phyloP scores from a whole-genome alignment of 2,797 vertebrate species.

The Hypotaenidia philippensis region DNA sequence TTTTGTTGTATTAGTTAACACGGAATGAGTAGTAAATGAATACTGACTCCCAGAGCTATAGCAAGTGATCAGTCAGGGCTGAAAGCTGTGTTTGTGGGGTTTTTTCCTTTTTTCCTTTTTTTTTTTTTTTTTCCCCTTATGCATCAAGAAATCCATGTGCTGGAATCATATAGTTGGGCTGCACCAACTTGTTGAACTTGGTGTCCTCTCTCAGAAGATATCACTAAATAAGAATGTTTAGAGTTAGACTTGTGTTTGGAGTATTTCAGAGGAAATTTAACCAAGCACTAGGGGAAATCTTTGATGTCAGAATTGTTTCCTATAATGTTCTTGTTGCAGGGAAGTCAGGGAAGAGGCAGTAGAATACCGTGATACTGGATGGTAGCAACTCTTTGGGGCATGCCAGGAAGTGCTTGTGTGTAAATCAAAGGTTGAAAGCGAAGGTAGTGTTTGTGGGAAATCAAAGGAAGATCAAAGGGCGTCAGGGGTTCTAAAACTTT shows the following conservation, averaged over 20 bases:
- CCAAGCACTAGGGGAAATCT: neutral
- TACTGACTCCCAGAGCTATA: neutral
- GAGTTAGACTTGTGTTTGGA: neutral
- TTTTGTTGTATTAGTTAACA: neutral
- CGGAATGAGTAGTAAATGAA: neutral
- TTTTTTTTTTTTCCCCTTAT: too few species aligned
- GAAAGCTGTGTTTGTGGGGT: neutral
- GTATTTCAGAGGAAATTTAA: neutral
- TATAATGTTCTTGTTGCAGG: neutral
- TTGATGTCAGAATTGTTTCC: neutral
- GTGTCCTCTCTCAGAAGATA: neutral
- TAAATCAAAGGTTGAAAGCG: neutral
- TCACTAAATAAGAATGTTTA: neutral
- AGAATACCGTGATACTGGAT: neutral
- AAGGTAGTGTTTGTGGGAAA: neutral
- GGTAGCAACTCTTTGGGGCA: neutral
- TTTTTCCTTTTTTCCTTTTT: rapidly evolving
- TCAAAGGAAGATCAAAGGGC: neutral
- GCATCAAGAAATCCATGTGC: neutral
- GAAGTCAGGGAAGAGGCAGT: neutral
- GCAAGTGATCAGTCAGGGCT: neutral
- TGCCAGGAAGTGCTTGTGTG: neutral
- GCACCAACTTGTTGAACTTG: neutral
- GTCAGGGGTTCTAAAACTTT: neutral
- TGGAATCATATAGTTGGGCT: neutral